Conservation (phyloP, 1,140 invertebrate genomes). For the Bombus waltoni region DNA sequence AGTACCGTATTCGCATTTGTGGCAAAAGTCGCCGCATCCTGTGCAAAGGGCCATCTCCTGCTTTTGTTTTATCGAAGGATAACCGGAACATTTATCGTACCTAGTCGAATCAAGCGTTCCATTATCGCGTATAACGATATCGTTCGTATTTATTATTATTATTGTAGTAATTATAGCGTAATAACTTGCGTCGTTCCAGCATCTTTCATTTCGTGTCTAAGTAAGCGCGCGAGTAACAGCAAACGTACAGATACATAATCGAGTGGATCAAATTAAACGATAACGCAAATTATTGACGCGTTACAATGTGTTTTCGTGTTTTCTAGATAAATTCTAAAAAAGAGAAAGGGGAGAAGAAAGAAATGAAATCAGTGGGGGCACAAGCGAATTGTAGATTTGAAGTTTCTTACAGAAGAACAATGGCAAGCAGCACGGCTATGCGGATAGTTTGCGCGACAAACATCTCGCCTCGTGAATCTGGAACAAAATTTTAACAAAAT, state of each 20-base stretch:
- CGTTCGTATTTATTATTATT: no score
- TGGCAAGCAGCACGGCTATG: conserved; percentile 55
- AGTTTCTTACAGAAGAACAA: conserved; percentile 68
- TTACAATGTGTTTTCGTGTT: not conserved
- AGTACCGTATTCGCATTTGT: conserved; percentile 69
- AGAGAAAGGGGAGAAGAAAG: no score
- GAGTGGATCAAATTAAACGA: no score
- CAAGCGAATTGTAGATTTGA: not conserved
- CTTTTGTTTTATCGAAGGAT: conserved; percentile 61
- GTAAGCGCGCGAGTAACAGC: no score
- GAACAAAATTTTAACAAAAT: conserved; percentile 38
- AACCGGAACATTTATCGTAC: conserved; percentile 48
- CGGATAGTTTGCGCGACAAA: conserved; percentile 50
- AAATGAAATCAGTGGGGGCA: not conserved
- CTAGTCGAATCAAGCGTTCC: conserved; percentile 12
- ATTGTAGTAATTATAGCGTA: no score
- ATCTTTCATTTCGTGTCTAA: not conserved
- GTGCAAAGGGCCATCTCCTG: conserved; percentile 55
- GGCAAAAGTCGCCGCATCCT: conserved; percentile 67
- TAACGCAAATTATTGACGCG: no score
- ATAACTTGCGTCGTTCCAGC: no score
- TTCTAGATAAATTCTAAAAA: not conserved
- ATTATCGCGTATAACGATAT: not conserved
- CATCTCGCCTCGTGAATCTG: conserved; percentile 66
- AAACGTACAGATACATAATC: no score